Conservation (phyloP, 2,113 vertebrate species). For the Petrocephalus zakoni region DNA sequence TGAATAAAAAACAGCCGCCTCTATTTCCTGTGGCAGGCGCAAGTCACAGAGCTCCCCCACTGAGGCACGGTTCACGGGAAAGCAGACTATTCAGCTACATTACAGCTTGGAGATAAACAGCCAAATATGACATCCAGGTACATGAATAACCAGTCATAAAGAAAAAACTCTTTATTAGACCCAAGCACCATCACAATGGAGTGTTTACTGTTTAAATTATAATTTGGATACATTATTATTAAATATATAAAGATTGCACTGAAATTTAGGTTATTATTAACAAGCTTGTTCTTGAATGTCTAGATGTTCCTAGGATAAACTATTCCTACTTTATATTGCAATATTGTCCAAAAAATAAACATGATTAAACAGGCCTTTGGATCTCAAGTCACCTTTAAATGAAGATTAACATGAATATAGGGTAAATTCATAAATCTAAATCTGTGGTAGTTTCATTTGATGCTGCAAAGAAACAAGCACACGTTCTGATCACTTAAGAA, state of each 20-base stretch:
- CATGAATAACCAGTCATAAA: slow-evolving; percentile 57
- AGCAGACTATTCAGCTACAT: slow-evolving; percentile 46
- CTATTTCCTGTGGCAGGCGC: slow-evolving; percentile 38
- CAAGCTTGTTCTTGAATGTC: not conserved
- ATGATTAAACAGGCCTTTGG: not conserved
- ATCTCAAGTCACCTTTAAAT: not conserved
- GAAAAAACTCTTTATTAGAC: slow-evolving; percentile 25
- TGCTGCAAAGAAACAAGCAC: not conserved
- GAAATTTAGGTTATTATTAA: not conserved
- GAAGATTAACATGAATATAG: not conserved
- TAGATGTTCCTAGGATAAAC: not conserved
- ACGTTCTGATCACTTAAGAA: not conserved
- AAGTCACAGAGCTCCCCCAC: slow-evolving; percentile 38
- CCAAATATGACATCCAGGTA: slow-evolving; percentile 54
- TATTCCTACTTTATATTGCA: not conserved
- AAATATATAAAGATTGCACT: not conserved
- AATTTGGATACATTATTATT: not conserved
- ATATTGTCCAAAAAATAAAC: not conserved
- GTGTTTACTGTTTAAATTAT: not conserved
- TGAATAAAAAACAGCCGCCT: slow-evolving; percentile 50
- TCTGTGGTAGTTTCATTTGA: not conserved
- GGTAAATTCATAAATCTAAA: not conserved
- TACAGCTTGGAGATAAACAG: slow-evolving; percentile 36
- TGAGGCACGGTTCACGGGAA: slow-evolving; percentile 54
- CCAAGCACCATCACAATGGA: not conserved